Evolutionary conservation across 1,140 invertebrate species (phyloP).

Genomic region (Ruditapes philippinarum): DNA sequence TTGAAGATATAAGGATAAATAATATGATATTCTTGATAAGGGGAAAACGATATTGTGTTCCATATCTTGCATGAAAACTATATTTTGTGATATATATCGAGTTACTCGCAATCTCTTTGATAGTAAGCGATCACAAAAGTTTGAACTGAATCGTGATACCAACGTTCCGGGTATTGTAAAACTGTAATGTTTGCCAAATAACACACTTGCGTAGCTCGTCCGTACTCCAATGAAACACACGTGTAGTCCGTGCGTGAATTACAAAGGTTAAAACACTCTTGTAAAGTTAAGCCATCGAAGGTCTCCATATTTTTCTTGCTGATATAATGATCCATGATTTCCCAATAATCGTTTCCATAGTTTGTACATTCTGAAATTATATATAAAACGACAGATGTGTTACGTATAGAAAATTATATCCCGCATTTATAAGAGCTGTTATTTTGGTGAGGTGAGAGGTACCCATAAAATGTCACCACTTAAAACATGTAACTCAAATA

Average conservation of each 20-base stretch:
- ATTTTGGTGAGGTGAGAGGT: too few species aligned
- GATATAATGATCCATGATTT: slow-evolving; percentile 18
- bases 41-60: too few species aligned
- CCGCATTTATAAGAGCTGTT: too few species aligned
- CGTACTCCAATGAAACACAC: slow-evolving; percentile 15
- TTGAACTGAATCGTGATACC: neutral
- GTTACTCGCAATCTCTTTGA: slow-evolving; percentile 35
- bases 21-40: too few species aligned
- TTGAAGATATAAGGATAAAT: too few species aligned
- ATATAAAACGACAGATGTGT: too few species aligned
- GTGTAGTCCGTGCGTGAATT: neutral
- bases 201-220: neutral
- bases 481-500: too few species aligned
- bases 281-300: neutral
- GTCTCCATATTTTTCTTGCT: slow-evolving; percentile 1
- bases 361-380: neutral
- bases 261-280: slow-evolving; percentile 8
- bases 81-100: too few species aligned
- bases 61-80: too few species aligned
- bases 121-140: slow-evolving; percentile 11
- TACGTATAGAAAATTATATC: too few species aligned
- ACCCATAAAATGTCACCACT: too few species aligned
- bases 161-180: neutral
- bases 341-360: neutral
- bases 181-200: neutral